Percentiles rank a stretch among this genome's conserved stretches.
phyloP scores from a whole-genome alignment of 2,113 vertebrate genomes.

The Agapornis roseicollis region DNA sequence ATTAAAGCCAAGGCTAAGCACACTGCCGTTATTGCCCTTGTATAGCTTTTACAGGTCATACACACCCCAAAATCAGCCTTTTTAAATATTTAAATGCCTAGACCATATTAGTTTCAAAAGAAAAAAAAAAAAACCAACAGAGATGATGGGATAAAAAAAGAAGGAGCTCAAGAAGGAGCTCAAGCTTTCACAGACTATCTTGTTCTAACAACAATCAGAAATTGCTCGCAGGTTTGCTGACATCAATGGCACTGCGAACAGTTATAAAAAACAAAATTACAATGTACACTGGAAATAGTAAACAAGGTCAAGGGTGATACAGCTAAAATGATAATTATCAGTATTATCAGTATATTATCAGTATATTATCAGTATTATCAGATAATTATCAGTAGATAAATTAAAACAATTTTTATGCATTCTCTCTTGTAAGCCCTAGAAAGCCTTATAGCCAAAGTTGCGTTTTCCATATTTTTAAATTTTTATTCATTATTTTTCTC shows the following conservation, averaged over 20 bases:
- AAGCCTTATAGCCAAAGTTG: not conserved
- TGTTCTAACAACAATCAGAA: conserved; percentile 15
- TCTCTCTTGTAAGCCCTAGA: conserved; percentile 3
- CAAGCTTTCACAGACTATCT: not conserved
- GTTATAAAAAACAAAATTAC: not conserved
- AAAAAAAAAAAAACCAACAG: not conserved
- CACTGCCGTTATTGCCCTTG: not conserved
- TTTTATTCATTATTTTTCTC: not conserved
- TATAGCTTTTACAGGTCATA: conserved; percentile 16
- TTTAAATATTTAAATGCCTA: conserved; percentile 4
- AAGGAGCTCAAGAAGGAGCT: not conserved
- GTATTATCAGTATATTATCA: no score
- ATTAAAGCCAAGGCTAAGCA: conserved; percentile 5
- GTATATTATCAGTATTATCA: no score
- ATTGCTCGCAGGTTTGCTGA: conserved; percentile 16
- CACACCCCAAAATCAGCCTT: not conserved
- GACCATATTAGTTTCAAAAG: not conserved
- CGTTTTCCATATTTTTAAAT: not conserved
- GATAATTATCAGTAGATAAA: no score
- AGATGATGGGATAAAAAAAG: not conserved
- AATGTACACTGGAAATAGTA: conserved; percentile 27
- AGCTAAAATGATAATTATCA: no score
- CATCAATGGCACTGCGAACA: conserved; percentile 28
- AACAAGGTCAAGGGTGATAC: conserved; percentile 26
- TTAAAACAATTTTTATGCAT: no score